These are phyloP conservation scores for Florisuga fusca DNA, from an alignment of 2,797 vertebrate genomes.

Conservation along the genomic window DNA sequence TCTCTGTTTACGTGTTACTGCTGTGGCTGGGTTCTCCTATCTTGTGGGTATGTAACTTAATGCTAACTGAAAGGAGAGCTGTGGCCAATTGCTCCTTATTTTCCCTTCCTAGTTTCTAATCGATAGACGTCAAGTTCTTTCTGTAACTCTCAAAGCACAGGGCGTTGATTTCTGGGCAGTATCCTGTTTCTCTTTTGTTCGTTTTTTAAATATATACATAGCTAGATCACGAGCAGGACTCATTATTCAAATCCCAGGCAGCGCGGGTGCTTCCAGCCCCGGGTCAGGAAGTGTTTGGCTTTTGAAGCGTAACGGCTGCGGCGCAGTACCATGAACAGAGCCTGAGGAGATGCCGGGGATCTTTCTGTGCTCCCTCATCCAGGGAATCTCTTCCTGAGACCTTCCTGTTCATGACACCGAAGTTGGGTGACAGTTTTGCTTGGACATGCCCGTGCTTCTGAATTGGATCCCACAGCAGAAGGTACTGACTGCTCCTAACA, in stretches of 20 bases:
- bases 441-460: constrained; percentile 8
- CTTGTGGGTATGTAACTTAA: neutral
- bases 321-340: accelerated
- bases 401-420: neutral
- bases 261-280: neutral
- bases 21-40: neutral
- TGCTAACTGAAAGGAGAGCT: neutral
- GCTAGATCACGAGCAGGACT: neutral
- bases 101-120: neutral
- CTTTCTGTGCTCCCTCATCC: neutral
- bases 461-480: constrained; percentile 40
- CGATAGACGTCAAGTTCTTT: neutral
- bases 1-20: neutral
- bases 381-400: neutral
- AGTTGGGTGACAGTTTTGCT: neutral
- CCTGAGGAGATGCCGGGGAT: neutral
- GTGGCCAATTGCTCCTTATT: neutral
- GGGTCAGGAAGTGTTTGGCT: constrained; percentile 35
- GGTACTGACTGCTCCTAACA: neutral
- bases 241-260: neutral
- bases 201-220: neutral
- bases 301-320: constrained; percentile 54
- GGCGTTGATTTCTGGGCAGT: neutral
- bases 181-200: neutral
- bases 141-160: accelerated